Percentiles rank a stretch among this genome's conserved stretches.
Evolutionary conservation across 2,113 vertebrate genomes (phyloP).

Genomic region (Paraplagusia blochii): DNA sequence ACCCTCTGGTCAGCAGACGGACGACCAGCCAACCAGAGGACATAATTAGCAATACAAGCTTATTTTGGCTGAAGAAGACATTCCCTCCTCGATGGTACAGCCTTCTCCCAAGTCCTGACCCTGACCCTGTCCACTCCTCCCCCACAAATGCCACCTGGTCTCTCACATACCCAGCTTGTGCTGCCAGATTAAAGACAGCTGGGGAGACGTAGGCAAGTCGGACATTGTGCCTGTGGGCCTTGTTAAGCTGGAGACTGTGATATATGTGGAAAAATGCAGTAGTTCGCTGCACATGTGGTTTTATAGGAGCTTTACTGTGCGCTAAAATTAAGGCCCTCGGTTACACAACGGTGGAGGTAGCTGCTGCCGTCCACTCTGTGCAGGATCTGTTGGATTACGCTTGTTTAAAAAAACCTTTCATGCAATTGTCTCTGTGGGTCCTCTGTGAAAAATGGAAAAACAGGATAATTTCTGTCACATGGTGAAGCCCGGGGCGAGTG

Average conservation of each 20-base stretch:
- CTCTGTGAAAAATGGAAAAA: neutral
- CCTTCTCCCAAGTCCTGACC: constrained; percentile 32
- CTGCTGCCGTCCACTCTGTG: neutral
- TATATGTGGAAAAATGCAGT: constrained; percentile 40
- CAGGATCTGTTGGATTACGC: neutral
- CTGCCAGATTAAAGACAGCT: constrained; percentile 61
- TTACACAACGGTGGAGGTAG: neutral
- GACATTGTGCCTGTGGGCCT: constrained; percentile 33
- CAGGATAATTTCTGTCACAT: constrained; percentile 24
- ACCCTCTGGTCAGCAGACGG: constrained; percentile 7
- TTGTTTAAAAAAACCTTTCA: constrained; percentile 1
- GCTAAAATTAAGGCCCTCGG: constrained; percentile 5
- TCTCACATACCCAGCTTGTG: constrained; percentile 57
- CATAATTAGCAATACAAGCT: constrained; percentile 51
- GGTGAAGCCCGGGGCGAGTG: neutral
- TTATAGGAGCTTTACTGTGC: constrained; percentile 15
- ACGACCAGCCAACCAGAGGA: constrained; percentile 42
- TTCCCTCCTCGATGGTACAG: constrained; percentile 49
- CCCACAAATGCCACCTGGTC: constrained; percentile 60
- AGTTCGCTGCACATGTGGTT: constrained; percentile 34
- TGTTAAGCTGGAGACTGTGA: constrained; percentile 28
- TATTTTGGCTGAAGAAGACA: constrained; percentile 57
- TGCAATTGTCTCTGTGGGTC: neutral
- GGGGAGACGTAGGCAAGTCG: constrained; percentile 34
- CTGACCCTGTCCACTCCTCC: constrained; percentile 7